Base-by-base conservation (phyloP, 2,113 vertebrate genomes). In the Salvelinus namaycush region DNA sequence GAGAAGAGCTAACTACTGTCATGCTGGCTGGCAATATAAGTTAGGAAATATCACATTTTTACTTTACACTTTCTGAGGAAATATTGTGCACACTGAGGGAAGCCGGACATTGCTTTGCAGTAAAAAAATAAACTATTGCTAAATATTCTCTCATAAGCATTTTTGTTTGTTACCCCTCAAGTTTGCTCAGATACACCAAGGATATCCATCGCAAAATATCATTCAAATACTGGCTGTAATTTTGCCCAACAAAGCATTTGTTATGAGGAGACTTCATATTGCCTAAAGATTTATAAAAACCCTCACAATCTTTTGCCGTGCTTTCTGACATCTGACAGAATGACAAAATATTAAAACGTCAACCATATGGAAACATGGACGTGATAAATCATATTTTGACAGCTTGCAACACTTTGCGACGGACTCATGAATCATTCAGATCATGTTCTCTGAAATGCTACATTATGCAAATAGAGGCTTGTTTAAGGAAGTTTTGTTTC, bases 381-480 rank as follows among this genome's bases (percentile, higher is more conserved):
- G 14, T 27, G 12, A 83, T 78, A 54, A 71, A 78, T 72, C n/a
- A 39, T 5, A 49, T 49, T 54, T 68, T 64, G 71, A 78, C 7
- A 44, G 59, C 65, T 67, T 39, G 20, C n/a, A 49, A 77, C 48
- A 73, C 71, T 77, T 65, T 78, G 70, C 5, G 49, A 59, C 13
- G n/a, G 73, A 54, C 57, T 72, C 11, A 83, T 87, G 70, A 81
- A 88, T 83, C 76, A 87, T 89, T 79, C 69, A 83, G 77, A 57
- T 66, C 1, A 75, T 81, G 51, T 85, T 27, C 51, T 76, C 78
- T 75, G 74, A 68, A 16, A 31, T 71, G 31, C 31, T 44, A 24
- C 70, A 84, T 85, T 65, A 79, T 84, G 79, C 34, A 44, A 69
- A 69, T 69, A 26, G 3, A 22, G n/a, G n/a, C 51, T 18, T 18